Percentiles rank a stretch among this genome's conserved stretches.
These are phyloP conservation scores for Carabus problematicus DNA, from an alignment of 2,888 invertebrate species.

Conservation along the genomic window DNA sequence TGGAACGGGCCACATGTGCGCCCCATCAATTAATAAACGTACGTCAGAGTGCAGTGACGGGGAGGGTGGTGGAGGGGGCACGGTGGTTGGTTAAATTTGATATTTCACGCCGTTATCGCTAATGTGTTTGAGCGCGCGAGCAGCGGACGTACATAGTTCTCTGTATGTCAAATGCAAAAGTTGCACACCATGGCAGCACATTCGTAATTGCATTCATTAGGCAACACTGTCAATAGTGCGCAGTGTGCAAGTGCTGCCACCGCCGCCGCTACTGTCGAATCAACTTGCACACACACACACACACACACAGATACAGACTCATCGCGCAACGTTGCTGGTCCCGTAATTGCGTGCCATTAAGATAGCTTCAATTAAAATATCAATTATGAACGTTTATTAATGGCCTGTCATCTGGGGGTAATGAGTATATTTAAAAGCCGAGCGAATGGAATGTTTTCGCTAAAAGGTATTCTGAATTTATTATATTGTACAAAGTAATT, in stretches of 20 bases:
- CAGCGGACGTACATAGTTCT: background rate
- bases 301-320: background rate
- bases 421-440: constrained; percentile 47
- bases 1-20: constrained; percentile 7
- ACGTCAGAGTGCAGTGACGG: background rate
- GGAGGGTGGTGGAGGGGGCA: background rate
- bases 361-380: constrained; percentile 51
- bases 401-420: constrained; percentile 48
- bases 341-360: constrained; percentile 47
- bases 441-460: constrained; percentile 46
- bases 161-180: background rate
- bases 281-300: background rate
- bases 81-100: background rate
- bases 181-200: background rate
- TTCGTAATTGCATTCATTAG: constrained; percentile 39
- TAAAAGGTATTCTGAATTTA: constrained; percentile 49
- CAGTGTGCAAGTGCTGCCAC: background rate
- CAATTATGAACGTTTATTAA: constrained; percentile 50
- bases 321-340: background rate
- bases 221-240: constrained; percentile 28
- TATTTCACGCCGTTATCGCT: constrained; percentile 13
- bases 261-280: too few species aligned
- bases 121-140: too few species aligned
- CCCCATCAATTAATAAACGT: constrained; percentile 6
- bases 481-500: constrained; percentile 48